Conservation (phyloP, 2,888 invertebrate species). For the Macrosoma leucophasiata region DNA sequence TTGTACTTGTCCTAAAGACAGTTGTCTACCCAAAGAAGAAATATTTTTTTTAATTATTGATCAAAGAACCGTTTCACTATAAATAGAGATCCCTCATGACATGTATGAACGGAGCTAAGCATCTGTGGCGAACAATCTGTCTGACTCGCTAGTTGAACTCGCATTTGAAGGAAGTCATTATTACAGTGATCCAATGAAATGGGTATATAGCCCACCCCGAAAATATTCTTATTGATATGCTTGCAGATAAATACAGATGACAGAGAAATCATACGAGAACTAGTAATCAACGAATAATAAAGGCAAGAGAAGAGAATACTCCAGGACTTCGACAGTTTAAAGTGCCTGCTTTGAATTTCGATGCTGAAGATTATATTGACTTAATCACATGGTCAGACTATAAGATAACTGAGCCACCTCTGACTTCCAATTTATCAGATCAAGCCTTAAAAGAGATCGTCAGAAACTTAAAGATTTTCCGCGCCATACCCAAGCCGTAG, state of each 20-base stretch:
- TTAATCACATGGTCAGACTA: slow-evolving; percentile 8
- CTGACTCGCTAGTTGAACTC: too few species aligned
- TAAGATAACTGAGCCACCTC: slow-evolving; percentile 10
- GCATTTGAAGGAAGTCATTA: slow-evolving; percentile 4
- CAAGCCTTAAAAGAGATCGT: slow-evolving; percentile 3
- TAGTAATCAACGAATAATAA: slow-evolving; percentile 10
- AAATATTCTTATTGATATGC: slow-evolving; percentile 13
- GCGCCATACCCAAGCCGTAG: slow-evolving; percentile 15
- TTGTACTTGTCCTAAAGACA: too few species aligned
- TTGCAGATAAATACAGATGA: slow-evolving; percentile 10
- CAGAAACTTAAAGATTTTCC: slow-evolving; percentile 6
- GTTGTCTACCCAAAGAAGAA: too few species aligned
- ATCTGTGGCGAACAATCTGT: too few species aligned
- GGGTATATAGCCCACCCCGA: slow-evolving; percentile 12
- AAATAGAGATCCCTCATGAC: too few species aligned
- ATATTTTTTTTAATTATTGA: too few species aligned
- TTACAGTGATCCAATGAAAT: slow-evolving; percentile 12
- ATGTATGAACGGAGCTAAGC: too few species aligned
- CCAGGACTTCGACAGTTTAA: slow-evolving; percentile 8
- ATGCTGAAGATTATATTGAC: slow-evolving; percentile 7
- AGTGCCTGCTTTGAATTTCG: slow-evolving; percentile 8
- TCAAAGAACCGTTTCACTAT: too few species aligned
- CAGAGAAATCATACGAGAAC: slow-evolving; percentile 10
- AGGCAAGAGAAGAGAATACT: slow-evolving; percentile 12
- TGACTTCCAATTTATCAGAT: slow-evolving; percentile 6